These are phyloP conservation scores for Luscinia luscinia DNA, from an alignment of 2,797 vertebrate species.

Conservation along the genomic window DNA sequence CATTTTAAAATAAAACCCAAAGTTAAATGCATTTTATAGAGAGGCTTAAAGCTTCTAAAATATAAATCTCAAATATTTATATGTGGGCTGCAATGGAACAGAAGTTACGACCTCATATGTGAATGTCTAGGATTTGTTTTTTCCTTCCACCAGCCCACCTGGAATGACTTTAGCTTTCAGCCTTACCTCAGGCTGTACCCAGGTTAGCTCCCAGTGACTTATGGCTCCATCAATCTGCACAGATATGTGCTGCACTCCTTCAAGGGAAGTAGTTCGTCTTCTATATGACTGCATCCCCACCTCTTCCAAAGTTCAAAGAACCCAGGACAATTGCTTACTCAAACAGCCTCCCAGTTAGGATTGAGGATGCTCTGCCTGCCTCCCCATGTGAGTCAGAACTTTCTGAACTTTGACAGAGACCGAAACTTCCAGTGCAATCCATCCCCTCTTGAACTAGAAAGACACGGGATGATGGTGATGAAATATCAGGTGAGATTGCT, in stretches of 20 bases:
- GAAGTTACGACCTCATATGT: slow-evolving; percentile 58
- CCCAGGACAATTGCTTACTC: slow-evolving; percentile 19
- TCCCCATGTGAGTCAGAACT: neutral
- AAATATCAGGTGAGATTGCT: slow-evolving; percentile 48
- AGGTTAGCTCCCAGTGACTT: slow-evolving; percentile 63
- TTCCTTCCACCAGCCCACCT: slow-evolving; percentile 43
- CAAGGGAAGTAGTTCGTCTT: slow-evolving; percentile 68
- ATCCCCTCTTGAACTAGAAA: neutral
- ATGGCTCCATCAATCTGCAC: slow-evolving; percentile 51
- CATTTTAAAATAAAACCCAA: slow-evolving; percentile 60
- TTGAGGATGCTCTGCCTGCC: neutral
- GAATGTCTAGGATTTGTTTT: slow-evolving; percentile 45
- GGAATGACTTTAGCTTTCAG: slow-evolving; percentile 68
- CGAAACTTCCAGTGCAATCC: slow-evolving; percentile 5
- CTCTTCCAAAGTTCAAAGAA: slow-evolving; percentile 55
- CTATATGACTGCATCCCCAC: slow-evolving; percentile 49
- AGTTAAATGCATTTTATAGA: slow-evolving; percentile 49
- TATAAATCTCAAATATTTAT: slow-evolving; percentile 70
- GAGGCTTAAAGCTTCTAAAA: slow-evolving; percentile 51
- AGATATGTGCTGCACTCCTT: slow-evolving; percentile 51
- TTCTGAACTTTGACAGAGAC: neutral
- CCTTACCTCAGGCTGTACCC: slow-evolving; percentile 53
- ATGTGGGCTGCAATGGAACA: slow-evolving; percentile 9
- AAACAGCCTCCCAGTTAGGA: neutral
- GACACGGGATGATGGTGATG: neutral